A percentile compares a stretch with the other conserved stretches of the same genome.
Evolutionary conservation across 2,888 invertebrate genomes (phyloP).

Genomic region (Tiliacea citrago): DNA sequence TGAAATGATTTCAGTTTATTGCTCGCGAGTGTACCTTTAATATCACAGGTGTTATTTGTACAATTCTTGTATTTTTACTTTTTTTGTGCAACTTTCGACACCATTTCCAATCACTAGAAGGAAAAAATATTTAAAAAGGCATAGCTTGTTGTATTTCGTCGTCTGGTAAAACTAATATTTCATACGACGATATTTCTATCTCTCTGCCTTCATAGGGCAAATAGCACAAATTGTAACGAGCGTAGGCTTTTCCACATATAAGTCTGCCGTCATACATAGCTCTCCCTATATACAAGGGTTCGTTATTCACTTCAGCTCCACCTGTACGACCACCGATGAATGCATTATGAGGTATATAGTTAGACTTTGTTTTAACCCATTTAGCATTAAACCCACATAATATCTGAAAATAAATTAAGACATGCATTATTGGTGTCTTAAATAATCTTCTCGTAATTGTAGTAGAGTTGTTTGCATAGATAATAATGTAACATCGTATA

Average conservation of each 20-base stretch:
- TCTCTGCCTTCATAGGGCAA: conserved; percentile 88
- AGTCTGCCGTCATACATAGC: conserved; percentile 93
- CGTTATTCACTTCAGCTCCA: conserved; percentile 77
- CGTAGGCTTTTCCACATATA: conserved; percentile 93
- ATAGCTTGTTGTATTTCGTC: conserved; percentile 35
- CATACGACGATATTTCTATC: conserved; percentile 62
- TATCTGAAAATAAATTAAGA: conserved; percentile 69
- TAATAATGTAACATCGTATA: no score
- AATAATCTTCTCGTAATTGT: background rate
- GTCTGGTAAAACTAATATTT: conserved; percentile 69
- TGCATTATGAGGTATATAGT: conserved; percentile 92
- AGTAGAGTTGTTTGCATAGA: background rate
- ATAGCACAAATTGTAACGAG: conserved; percentile 92
- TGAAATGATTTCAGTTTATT: no score
- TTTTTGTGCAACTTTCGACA: no score
- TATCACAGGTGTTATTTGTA: no score
- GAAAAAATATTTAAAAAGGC: background rate
- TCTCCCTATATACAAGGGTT: conserved; percentile 92
- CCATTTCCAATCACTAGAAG: background rate
- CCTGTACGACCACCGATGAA: conserved; percentile 90
- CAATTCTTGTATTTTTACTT: no score
- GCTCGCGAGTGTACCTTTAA: no score
- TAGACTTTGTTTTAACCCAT: conserved; percentile 90
- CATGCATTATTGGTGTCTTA: background rate
- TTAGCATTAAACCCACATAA: conserved; percentile 76